These are phyloP conservation scores for Drosophila micromelanica DNA, from an alignment of 1,140 invertebrate genomes.

Conservation along the genomic window DNA sequence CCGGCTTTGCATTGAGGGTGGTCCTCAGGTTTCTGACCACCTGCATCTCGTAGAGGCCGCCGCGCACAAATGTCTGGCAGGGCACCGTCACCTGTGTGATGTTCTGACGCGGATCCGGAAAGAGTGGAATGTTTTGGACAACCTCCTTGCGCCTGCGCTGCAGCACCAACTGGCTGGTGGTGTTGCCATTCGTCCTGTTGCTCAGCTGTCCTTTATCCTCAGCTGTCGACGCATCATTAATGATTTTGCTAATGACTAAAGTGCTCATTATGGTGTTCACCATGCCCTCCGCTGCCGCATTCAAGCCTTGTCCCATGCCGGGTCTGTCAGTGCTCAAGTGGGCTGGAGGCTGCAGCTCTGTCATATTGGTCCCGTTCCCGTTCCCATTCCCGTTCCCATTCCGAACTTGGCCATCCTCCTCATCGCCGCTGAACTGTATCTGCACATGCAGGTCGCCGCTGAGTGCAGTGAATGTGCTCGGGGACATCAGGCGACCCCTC, in stretches of 20 bases:
- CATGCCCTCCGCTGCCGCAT: constrained; percentile 8
- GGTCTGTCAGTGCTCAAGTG: constrained; percentile 58
- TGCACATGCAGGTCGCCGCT: constrained; percentile 87
- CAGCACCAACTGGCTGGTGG: constrained; percentile 46
- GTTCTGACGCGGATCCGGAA: constrained; percentile 77
- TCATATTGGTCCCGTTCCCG: constrained; percentile 27
- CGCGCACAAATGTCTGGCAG: constrained; percentile 74
- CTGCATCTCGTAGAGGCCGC: constrained; percentile 80
- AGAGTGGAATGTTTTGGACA: constrained; percentile 76
- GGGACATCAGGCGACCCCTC: constrained; percentile 84
- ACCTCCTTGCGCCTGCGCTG: constrained; percentile 79
- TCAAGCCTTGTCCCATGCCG: constrained; percentile 21
- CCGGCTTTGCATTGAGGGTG: constrained; percentile 15
- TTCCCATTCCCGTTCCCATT: constrained; percentile 25
- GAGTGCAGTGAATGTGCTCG: constrained; percentile 87
- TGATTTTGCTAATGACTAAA: constrained; percentile 84
- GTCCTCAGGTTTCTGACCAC: constrained; percentile 73
- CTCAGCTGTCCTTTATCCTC: too few species aligned
- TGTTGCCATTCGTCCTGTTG: constrained; percentile 22
- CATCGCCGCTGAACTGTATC: constrained; percentile 73
- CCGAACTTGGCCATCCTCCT: constrained; percentile 18
- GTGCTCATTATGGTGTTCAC: constrained; percentile 82
- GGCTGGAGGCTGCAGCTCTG: constrained; percentile 22
- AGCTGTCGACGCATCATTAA: constrained; percentile 63
- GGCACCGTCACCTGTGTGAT: constrained; percentile 80